These are phyloP conservation scores for Catajapyx aquilonaris DNA, from an alignment of 1,140 invertebrate species.

Conservation along the genomic window DNA sequence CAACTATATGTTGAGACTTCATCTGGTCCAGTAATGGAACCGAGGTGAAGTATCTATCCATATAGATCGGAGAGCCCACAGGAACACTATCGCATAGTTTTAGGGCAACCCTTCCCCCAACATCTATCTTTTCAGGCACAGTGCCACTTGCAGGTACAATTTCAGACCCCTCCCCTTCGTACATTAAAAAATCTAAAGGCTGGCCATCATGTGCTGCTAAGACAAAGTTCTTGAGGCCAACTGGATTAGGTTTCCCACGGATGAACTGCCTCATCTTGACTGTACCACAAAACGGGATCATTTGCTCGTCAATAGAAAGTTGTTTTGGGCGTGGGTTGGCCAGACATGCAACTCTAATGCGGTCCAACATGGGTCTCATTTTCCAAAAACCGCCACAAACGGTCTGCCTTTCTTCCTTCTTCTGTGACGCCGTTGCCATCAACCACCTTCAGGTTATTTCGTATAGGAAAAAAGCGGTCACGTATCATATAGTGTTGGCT, in stretches of 20 bases:
- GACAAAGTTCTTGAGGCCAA: constrained; percentile 1
- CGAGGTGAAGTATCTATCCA: neutral
- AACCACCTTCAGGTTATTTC: constrained; percentile 3
- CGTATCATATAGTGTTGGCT: neutral
- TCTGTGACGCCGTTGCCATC: constrained; percentile 7
- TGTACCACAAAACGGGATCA: constrained; percentile 10
- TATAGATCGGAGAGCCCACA: neutral
- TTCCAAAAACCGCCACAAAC: constrained; percentile 10
- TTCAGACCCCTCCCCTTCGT: neutral
- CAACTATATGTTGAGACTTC: neutral
- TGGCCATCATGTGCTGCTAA: neutral
- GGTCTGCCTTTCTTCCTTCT: constrained; percentile 5
- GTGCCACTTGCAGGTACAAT: neutral
- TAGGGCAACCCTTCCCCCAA: neutral
- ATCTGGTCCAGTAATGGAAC: neutral
- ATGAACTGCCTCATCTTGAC: constrained; percentile 1
- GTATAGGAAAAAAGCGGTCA: neutral
- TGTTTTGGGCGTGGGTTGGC: constrained; percentile 1
- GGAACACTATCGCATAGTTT: neutral
- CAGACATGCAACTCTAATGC: constrained; percentile 5
- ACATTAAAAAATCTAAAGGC: neutral
- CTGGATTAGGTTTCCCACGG: neutral
- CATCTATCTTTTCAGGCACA: neutral
- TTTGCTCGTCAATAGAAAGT: constrained; percentile 10
- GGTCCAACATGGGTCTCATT: constrained; percentile 7